Conservation (phyloP, 2,113 vertebrate genomes). For the Todiramphus chloris region DNA sequence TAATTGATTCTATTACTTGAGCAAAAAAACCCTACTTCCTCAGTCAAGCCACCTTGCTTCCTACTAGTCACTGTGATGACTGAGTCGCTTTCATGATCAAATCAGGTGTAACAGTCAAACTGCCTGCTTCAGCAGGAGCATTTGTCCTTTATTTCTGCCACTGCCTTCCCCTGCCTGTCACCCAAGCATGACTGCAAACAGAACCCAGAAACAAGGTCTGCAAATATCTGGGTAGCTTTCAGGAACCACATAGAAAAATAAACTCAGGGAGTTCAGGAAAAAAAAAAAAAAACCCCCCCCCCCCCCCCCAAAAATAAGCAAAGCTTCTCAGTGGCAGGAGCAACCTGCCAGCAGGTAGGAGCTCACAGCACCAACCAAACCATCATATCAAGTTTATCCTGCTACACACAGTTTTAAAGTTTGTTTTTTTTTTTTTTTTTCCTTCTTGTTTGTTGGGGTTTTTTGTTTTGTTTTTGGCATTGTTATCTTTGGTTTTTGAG, state of each 20-base stretch:
- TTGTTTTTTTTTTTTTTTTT: no score
- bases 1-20: background rate
- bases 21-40: background rate
- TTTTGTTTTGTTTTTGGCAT: no score
- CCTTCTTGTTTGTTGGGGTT: no score
- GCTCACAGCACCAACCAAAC: background rate
- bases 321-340: background rate
- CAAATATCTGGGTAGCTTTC: background rate
- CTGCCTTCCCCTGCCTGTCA: background rate
- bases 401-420: background rate
- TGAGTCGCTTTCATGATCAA: background rate
- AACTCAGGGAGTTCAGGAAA: accelerated
- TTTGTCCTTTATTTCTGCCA: background rate
- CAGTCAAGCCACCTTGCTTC: background rate
- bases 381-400: background rate
- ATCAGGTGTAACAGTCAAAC: no score
- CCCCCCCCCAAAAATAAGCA: no score
- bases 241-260: background rate
- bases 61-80: background rate
- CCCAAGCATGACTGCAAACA: background rate
- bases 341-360: background rate
- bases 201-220: background rate
- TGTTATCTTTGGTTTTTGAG: background rate
- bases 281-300: no score
- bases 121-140: no score